Conservation (phyloP, 2,888 invertebrate genomes). For the Alloscopus bannaensis region DNA sequence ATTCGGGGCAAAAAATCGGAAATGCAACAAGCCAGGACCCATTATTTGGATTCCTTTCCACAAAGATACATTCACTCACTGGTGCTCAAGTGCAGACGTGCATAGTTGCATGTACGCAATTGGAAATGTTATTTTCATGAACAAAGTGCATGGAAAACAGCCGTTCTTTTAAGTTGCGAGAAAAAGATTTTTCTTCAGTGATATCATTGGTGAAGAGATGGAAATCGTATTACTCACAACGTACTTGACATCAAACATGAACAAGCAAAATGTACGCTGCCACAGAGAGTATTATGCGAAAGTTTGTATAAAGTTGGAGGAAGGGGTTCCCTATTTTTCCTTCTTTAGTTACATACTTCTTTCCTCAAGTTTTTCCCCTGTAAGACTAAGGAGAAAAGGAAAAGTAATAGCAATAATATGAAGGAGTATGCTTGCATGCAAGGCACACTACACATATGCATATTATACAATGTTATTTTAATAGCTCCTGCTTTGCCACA, state of each 20-base stretch:
- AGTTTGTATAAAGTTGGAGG: neutral
- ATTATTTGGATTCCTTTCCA: slow-evolving; percentile 24
- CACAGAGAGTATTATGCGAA: slow-evolving; percentile 2
- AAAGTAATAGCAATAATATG: slow-evolving; percentile 17
- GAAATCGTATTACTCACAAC: slow-evolving; percentile 3
- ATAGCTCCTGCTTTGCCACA: neutral
- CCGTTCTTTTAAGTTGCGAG: slow-evolving; percentile 23
- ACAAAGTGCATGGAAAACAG: slow-evolving; percentile 25
- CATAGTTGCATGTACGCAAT: neutral
- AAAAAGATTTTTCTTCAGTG: slow-evolving; percentile 11
- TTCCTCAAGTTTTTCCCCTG: slow-evolving; percentile 5
- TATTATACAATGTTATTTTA: slow-evolving; percentile 20
- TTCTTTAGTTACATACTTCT: slow-evolving; percentile 19
- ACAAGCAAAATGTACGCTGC: slow-evolving; percentile 5
- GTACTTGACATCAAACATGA: slow-evolving; percentile 20
- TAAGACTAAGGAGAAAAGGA: neutral
- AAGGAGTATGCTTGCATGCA: slow-evolving; percentile 4
- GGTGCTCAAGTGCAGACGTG: neutral
- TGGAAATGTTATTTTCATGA: slow-evolving; percentile 23
- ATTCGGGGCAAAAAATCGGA: slow-evolving; percentile 21
- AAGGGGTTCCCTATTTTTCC: slow-evolving; percentile 13
- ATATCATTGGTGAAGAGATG: neutral
- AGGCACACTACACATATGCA: neutral
- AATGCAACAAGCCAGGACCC: slow-evolving; percentile 43
- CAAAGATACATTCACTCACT: neutral